A percentile compares a stretch with the other conserved stretches of the same genome.
Evolutionary conservation across 2,888 invertebrate genomes (phyloP).

Genomic region (Clanis bilineata): DNA sequence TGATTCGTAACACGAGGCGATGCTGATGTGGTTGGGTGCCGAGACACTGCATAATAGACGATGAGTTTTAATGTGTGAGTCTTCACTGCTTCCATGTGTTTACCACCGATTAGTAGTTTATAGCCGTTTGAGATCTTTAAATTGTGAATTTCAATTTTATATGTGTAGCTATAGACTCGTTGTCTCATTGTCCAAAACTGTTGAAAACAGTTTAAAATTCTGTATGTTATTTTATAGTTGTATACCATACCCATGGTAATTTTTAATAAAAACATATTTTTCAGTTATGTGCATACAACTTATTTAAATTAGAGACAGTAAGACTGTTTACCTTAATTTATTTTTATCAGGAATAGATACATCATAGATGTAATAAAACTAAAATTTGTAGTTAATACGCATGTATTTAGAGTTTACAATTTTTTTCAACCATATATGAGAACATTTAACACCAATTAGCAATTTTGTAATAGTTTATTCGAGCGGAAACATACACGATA

Average conservation of each 20-base stretch:
- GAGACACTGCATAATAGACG: too few relatives aligned
- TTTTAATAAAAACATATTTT: background rate
- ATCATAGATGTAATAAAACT: constrained; percentile 22
- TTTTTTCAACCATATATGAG: constrained; percentile 40
- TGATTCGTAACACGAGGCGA: too few relatives aligned
- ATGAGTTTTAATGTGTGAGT: too few relatives aligned
- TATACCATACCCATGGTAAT: background rate
- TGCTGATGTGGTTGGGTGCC: too few relatives aligned
- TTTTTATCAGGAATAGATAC: background rate
- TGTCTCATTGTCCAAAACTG: background rate
- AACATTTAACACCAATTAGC: constrained; percentile 18
- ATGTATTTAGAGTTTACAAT: constrained; percentile 54
- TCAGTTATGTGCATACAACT: background rate
- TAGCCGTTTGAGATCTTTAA: background rate
- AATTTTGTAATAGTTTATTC: constrained; percentile 12
- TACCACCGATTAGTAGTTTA: background rate
- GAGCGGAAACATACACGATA: constrained; percentile 16
- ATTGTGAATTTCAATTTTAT: background rate
- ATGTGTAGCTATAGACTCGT: background rate
- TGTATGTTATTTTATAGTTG: background rate
- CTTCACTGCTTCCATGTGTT: background rate
- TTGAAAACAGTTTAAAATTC: background rate
- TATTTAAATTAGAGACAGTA: background rate
- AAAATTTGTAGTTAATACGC: constrained; percentile 30
- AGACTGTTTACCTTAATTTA: constrained; percentile 7